Conservation (phyloP, 2,113 vertebrate species). For the Trematocara nigrifrons region DNA sequence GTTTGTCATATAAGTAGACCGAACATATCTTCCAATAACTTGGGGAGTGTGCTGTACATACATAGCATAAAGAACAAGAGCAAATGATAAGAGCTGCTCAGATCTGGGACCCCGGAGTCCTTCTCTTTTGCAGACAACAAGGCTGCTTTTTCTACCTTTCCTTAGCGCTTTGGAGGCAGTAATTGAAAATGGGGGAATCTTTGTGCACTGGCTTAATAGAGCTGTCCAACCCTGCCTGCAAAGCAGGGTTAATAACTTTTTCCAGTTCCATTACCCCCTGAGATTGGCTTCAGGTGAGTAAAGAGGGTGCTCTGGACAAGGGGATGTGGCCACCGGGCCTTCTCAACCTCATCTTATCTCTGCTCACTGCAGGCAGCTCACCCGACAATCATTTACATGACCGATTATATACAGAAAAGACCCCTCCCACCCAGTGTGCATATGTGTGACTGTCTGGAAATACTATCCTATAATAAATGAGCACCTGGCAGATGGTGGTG, state of each 20-base stretch:
- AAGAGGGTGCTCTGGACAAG: conserved; percentile 58
- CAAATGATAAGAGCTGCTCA: conserved; percentile 30
- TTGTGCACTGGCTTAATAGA: conserved; percentile 70
- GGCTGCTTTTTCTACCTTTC: conserved; percentile 33
- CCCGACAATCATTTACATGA: conserved; percentile 29
- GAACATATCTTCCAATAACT: conserved; percentile 46
- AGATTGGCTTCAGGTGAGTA: conserved; percentile 73
- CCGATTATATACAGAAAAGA: conserved; percentile 26
- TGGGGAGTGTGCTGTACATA: conserved; percentile 19
- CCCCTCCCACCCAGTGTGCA: neutral
- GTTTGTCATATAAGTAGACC: conserved; percentile 49
- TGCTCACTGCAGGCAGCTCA: conserved; percentile 19
- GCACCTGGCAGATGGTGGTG: neutral
- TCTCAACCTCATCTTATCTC: conserved; percentile 39
- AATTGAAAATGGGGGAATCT: conserved; percentile 73
- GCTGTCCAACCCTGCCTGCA: conserved; percentile 62
- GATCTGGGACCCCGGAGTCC: conserved; percentile 1
- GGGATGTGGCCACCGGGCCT: conserved; percentile 25
- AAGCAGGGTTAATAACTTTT: conserved; percentile 76
- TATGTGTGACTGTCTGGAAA: neutral
- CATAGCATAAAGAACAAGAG: conserved; percentile 33
- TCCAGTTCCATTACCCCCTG: conserved; percentile 69
- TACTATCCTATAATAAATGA: neutral
- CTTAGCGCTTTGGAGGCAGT: conserved; percentile 34
- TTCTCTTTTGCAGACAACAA: conserved; percentile 23